A percentile compares a stretch with the other conserved stretches of the same genome.
Evolutionary conservation across 1,140 invertebrate genomes (phyloP).

Genomic region (Pseudomyrmex gracilis): DNA sequence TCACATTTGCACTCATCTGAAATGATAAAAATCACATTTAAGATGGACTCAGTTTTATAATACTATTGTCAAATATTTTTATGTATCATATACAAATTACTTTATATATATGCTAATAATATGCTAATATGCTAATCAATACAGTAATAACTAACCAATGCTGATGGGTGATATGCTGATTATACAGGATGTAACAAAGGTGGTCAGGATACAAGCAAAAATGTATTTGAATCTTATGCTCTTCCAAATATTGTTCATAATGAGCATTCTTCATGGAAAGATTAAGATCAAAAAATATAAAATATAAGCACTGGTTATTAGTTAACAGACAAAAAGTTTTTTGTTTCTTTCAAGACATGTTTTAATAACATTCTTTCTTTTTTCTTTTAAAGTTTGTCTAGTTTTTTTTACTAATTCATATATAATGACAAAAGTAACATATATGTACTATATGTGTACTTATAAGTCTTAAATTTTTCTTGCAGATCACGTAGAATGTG

Average conservation of each 20-base stretch:
- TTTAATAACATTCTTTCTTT: background rate
- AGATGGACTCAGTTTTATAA: slow-evolving; percentile 11
- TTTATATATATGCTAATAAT: no score
- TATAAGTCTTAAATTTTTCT: no score
- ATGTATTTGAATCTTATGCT: slow-evolving; percentile 81
- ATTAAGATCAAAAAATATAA: slow-evolving; percentile 5
- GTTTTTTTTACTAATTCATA: background rate
- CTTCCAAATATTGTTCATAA: slow-evolving; percentile 74
- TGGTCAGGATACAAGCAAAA: slow-evolving; percentile 81
- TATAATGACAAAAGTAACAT: no score
- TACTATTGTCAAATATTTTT: slow-evolving; percentile 1
- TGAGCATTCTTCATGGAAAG: slow-evolving; percentile 20
- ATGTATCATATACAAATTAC: no score
- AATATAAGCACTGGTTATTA: slow-evolving; percentile 12
- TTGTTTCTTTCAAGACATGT: background rate
- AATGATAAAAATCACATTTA: slow-evolving; percentile 48
- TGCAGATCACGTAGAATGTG: no score
- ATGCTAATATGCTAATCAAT: background rate
- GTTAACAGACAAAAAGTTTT: background rate
- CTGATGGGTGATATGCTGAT: slow-evolving; percentile 81
- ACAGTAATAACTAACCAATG: slow-evolving; percentile 76
- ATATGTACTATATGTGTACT: no score
- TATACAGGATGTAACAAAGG: slow-evolving; percentile 81
- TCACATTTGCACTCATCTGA: slow-evolving; percentile 79
- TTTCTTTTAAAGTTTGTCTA: no score